phyloP scores from a whole-genome alignment of 2,113 vertebrate genomes.

The Capreolus pygargus region DNA sequence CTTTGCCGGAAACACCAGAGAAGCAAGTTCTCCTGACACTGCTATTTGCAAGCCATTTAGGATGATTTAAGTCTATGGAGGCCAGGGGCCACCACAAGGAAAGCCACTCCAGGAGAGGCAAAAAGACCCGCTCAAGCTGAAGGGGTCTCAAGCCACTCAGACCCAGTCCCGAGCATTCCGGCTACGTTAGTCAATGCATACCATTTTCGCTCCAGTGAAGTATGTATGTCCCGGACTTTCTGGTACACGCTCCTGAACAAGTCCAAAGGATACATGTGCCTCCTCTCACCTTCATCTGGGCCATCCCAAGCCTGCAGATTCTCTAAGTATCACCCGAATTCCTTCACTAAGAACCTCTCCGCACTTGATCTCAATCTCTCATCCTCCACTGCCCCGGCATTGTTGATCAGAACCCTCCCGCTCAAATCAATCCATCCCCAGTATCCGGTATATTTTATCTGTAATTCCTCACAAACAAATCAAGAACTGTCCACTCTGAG shows the following conservation, averaged over 20 bases:
- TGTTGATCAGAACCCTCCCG: neutral
- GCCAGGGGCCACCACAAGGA: neutral
- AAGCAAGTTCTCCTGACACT: neutral
- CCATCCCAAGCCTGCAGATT: neutral
- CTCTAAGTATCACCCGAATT: neutral
- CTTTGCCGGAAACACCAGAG: neutral
- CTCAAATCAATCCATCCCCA: neutral
- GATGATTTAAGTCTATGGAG: neutral
- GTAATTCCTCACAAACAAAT: neutral
- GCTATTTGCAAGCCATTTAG: fast-evolving
- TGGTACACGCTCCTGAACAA: neutral
- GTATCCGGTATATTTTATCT: fast-evolving
- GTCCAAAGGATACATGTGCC: neutral
- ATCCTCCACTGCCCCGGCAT: neutral
- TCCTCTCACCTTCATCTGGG: neutral
- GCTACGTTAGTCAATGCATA: neutral
- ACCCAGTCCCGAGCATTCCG: neutral
- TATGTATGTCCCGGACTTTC: neutral
- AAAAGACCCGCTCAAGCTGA: neutral
- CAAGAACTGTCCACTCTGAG: neutral
- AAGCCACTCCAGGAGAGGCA: neutral
- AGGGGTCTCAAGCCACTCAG: neutral
- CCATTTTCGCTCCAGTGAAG: neutral
- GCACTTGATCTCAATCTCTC: neutral
- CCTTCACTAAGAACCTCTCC: neutral